These are phyloP conservation scores for Sisyra terminalis DNA, from an alignment of 2,888 invertebrate genomes.

Conservation along the genomic window DNA sequence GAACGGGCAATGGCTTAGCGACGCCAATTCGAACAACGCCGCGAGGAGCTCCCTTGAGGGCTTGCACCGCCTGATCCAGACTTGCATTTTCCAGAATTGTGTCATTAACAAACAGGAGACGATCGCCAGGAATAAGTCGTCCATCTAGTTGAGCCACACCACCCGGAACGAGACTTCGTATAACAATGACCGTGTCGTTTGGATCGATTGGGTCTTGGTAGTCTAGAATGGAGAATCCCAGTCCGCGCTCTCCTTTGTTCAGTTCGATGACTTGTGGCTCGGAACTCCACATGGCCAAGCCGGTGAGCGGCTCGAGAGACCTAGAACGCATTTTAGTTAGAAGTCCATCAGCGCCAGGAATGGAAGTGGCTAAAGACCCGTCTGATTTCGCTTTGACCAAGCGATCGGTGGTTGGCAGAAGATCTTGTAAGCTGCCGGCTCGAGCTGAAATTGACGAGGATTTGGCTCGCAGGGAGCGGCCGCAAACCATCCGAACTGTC, in stretches of 20 bases:
- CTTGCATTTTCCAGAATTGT: slow-evolving; percentile 88
- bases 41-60: slow-evolving; percentile 87
- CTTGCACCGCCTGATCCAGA: slow-evolving; percentile 92
- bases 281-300: slow-evolving; percentile 96
- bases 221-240: slow-evolving; percentile 97
- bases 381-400: slow-evolving; percentile 85
- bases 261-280: slow-evolving; percentile 94
- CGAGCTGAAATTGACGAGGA: slow-evolving; percentile 22
- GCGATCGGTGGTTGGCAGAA: slow-evolving; percentile 48
- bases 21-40: slow-evolving; percentile 93
- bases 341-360: slow-evolving; percentile 36
- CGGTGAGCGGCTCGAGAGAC: slow-evolving; percentile 93
- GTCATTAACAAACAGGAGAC: slow-evolving; percentile 87
- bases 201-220: slow-evolving; percentile 93
- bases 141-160: slow-evolving; percentile 97
- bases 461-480: slow-evolving; percentile 30
- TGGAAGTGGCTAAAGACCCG: slow-evolving; percentile 59
- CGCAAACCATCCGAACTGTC: slow-evolving; percentile 83
- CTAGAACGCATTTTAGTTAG: slow-evolving; percentile 60
- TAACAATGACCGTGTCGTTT: slow-evolving; percentile 92
- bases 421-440: slow-evolving; percentile 40
- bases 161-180: slow-evolving; percentile 93
- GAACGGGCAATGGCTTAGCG: slow-evolving; percentile 77
- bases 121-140: slow-evolving; percentile 93
- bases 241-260: slow-evolving; percentile 89